Evolutionary conservation across 1,140 invertebrate species (phyloP).

Genomic region (Tetragnatha versicolor): DNA sequence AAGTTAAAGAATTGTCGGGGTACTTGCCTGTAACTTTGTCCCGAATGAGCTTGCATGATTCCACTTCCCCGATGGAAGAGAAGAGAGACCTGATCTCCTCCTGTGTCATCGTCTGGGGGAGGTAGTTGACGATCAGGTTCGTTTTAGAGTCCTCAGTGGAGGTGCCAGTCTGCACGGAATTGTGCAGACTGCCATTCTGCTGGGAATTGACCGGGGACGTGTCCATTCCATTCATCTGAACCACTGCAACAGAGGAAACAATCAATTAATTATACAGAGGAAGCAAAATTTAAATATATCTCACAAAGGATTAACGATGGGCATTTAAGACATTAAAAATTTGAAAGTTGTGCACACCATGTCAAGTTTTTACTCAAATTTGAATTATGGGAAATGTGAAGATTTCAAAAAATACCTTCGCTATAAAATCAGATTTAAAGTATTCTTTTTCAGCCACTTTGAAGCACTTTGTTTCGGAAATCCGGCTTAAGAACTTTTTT

Average conservation of each 20-base stretch:
- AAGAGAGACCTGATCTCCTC: slow-evolving; percentile 98
- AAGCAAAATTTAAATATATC: too few species aligned
- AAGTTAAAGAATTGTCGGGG: too few species aligned
- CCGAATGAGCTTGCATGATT: slow-evolving; percentile 97
- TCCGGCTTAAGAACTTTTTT: too few species aligned
- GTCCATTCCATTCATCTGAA: slow-evolving; percentile 75
- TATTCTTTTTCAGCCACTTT: too few species aligned
- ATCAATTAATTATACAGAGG: background rate
- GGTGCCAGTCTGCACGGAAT: slow-evolving; percentile 65
- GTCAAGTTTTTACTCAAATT: too few species aligned
- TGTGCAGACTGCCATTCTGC: slow-evolving; percentile 65
- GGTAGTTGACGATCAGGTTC: slow-evolving; percentile 99
- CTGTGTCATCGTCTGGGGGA: slow-evolving; percentile 99
- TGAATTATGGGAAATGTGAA: too few species aligned
- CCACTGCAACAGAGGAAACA: slow-evolving; percentile 36
- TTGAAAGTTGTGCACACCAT: too few species aligned
- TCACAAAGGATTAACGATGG: too few species aligned
- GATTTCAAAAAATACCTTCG: too few species aligned
- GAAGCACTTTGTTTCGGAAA: too few species aligned
- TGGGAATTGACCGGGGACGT: slow-evolving; percentile 64
- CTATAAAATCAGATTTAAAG: too few species aligned
- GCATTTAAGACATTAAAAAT: too few species aligned
- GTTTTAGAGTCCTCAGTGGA: slow-evolving; percentile 88
- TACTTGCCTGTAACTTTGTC: slow-evolving; percentile 94
- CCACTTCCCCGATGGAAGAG: slow-evolving; percentile 97